These are phyloP conservation scores for Campylomormyrus numenius DNA, from an alignment of 2,113 vertebrate genomes.

Conservation along the genomic window DNA sequence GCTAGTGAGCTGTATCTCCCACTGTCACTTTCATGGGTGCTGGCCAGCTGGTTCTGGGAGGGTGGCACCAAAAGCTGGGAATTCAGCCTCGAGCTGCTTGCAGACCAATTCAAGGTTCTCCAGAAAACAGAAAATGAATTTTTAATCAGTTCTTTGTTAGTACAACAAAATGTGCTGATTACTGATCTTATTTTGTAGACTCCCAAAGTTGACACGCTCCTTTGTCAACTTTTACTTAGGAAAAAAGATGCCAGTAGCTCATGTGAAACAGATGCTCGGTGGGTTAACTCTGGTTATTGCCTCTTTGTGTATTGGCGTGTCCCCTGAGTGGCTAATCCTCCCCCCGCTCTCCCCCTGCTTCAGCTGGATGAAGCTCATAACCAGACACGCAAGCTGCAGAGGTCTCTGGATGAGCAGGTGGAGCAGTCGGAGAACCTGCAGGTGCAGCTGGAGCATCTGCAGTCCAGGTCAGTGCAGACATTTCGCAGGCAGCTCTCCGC, in stretches of 20 bases:
- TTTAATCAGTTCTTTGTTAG: not conserved
- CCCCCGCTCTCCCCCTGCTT: not conserved
- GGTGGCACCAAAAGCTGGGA: not conserved
- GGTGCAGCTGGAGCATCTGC: conserved; percentile 81
- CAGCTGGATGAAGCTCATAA: conserved; percentile 78
- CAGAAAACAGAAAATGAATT: not conserved
- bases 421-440: conserved; percentile 82
- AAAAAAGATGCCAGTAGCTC: not conserved
- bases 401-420: conserved; percentile 83
- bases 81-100: not conserved
- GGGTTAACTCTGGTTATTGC: not conserved
- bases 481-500: not conserved
- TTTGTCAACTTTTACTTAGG: not conserved
- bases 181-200: not conserved
- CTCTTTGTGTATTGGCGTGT: not conserved
- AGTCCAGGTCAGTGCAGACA: conserved; percentile 66
- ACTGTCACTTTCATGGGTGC: not conserved
- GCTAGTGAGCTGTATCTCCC: not conserved
- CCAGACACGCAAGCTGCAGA: conserved; percentile 78
- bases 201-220: not conserved
- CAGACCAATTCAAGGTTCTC: not conserved
- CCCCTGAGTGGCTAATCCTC: not conserved
- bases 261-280: not conserved
- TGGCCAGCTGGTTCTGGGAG: not conserved
- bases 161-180: not conserved